Evolutionary conservation across 1,140 invertebrate genomes (phyloP).

Genomic region (Neodiprion pinetum): DNA sequence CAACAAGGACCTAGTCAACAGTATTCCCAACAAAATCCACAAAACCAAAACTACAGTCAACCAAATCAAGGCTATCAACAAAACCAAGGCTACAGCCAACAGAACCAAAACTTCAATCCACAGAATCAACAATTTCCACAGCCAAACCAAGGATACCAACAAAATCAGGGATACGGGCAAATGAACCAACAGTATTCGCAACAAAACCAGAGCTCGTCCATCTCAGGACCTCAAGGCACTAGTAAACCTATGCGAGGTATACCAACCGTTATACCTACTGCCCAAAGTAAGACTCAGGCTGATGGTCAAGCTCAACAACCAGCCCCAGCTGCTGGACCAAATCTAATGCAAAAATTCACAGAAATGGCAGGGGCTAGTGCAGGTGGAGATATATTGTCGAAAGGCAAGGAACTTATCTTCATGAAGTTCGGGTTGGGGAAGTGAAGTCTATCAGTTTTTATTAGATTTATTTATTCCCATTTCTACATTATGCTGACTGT

Average conservation of each 20-base stretch:
- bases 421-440: constrained; percentile 87
- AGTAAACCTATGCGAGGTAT: constrained; percentile 63
- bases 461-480: neutral
- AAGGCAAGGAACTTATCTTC: constrained; percentile 89
- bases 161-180: constrained; percentile 19
- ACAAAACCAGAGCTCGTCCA: constrained; percentile 39
- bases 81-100: constrained; percentile 27
- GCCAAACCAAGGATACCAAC: constrained; percentile 12
- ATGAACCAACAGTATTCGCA: constrained; percentile 44
- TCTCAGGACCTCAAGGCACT: constrained; percentile 37
- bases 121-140: constrained; percentile 21
- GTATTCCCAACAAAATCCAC: constrained; percentile 40
- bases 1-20: constrained; percentile 39
- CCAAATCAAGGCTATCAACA: constrained; percentile 27
- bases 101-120: constrained; percentile 17
- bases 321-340: constrained; percentile 64
- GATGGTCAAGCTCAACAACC: constrained; percentile 55
- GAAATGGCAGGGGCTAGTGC: constrained; percentile 78
- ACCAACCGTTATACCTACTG: constrained; percentile 68
- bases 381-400: constrained; percentile 84
- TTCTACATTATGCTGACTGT: neutral
- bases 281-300: constrained; percentile 56
- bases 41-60: constrained; percentile 22
- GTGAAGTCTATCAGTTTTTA: constrained; percentile 42
- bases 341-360: constrained; percentile 82